Evolutionary conservation across 2,797 vertebrate genomes (phyloP).

Genomic region (Salmo trutta): DNA sequence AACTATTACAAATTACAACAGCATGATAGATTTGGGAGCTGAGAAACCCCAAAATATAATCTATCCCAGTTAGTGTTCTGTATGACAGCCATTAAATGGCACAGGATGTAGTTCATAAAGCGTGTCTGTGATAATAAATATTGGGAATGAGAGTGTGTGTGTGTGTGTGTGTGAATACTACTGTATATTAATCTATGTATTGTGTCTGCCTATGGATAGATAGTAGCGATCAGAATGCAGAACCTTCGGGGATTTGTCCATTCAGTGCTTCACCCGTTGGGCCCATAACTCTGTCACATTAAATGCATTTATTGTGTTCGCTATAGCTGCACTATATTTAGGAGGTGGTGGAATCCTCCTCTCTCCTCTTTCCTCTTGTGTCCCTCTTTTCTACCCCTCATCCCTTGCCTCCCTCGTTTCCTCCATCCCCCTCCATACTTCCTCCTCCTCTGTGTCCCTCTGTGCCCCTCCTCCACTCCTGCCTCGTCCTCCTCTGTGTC

Average conservation of each 20-base stretch:
- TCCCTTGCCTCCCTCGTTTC: not conserved
- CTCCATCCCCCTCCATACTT: not conserved
- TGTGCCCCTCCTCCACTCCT: too few species aligned
- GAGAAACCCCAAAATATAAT: slow-evolving; percentile 51
- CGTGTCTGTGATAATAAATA: slow-evolving; percentile 23
- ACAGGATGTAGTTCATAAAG: slow-evolving; percentile 34
- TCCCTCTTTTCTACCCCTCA: not conserved
- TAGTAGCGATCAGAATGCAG: slow-evolving; percentile 37
- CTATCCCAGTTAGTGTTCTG: slow-evolving; percentile 52
- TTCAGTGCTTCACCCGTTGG: not conserved
- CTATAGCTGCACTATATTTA: slow-evolving; percentile 27
- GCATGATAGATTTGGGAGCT: slow-evolving; percentile 58
- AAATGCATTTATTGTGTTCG: slow-evolving; percentile 29
- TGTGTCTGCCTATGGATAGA: slow-evolving; percentile 23
- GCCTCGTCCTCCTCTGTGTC: too few species aligned
- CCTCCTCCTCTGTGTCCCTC: not conserved
- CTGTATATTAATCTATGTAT: not conserved
- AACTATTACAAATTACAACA: slow-evolving; percentile 20
- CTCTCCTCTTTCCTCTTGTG: slow-evolving; percentile 2
- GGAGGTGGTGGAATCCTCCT: slow-evolving; percentile 10
- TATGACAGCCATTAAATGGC: slow-evolving; percentile 4
- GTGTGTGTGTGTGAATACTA: not conserved
- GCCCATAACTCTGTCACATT: slow-evolving; percentile 38
- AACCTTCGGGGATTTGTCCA: not conserved
- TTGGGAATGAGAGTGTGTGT: slow-evolving; percentile 13